Percentiles rank a stretch among this genome's conserved stretches.
Conservation (phyloP, 2,113 vertebrate genomes). For the Protomyctophum bolini region DNA sequence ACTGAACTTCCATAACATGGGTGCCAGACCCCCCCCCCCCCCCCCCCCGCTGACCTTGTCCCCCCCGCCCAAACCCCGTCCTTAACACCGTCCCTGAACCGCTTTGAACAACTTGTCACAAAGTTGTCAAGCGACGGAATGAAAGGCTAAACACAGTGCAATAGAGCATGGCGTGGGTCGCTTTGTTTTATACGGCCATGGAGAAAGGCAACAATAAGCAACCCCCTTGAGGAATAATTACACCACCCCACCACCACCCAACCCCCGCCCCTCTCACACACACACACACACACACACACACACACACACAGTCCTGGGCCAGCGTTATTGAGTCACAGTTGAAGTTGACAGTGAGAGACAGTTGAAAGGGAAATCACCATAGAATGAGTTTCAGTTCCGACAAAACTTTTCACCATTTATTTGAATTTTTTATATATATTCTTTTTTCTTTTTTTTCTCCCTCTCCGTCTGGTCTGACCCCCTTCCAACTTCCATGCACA, state of each 20-base stretch:
- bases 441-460: not conserved
- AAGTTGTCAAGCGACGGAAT: conserved; percentile 42
- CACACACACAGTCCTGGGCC: conserved; percentile 14
- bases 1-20: conserved; percentile 71
- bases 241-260: conserved; percentile 19
- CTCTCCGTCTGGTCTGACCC: not conserved
- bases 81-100: conserved; percentile 60
- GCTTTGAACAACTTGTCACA: conserved; percentile 74
- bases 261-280: conserved; percentile 15
- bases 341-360: conserved; percentile 50
- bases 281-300: not conserved
- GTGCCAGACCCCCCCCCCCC: conserved; percentile 30
- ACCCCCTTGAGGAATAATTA: conserved; percentile 61
- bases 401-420: not conserved
- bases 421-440: too few relatives aligned
- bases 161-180: conserved; percentile 20
- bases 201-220: conserved; percentile 62
- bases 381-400: conserved; percentile 17
- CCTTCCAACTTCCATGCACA: not conserved
- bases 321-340: conserved; percentile 43
- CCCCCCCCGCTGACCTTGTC: conserved; percentile 36
- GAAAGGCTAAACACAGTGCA: conserved; percentile 44
- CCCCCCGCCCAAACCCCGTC: conserved; percentile 45
- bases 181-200: conserved; percentile 57
- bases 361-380: conserved; percentile 59